Evolutionary conservation across 2,888 invertebrate genomes (phyloP).

Genomic region (Parapristionchus giblindavisi): DNA sequence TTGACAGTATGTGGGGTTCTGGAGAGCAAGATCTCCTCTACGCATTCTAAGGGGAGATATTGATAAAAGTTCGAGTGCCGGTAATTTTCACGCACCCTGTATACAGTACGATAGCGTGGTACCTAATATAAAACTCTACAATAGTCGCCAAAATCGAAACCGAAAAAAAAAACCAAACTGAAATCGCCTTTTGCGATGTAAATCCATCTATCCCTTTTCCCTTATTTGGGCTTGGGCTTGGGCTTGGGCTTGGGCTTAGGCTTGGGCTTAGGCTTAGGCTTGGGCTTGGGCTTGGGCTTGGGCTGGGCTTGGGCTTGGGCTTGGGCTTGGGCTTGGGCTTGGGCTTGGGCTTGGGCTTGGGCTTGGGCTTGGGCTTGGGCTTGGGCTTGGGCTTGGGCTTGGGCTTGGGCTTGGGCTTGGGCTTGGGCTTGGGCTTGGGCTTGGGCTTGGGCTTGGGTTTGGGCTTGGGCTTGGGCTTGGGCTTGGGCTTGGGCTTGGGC

Average conservation of each 20-base stretch:
- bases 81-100: no score
- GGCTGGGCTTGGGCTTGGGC: slow-evolving; percentile 38
- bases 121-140: no score
- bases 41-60: no score
- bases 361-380: slow-evolving; percentile 39
- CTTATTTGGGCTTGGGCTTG: slow-evolving; percentile 36
- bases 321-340: slow-evolving; percentile 37
- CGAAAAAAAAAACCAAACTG: no score
- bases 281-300: slow-evolving; percentile 39
- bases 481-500: slow-evolving; percentile 38
- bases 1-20: no score
- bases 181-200: no score
- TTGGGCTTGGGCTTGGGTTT: slow-evolving; percentile 43
- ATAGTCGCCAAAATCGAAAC: no score
- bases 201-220: no score
- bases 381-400: slow-evolving; percentile 41
- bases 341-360: slow-evolving; percentile 38
- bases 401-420: slow-evolving; percentile 43
- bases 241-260: slow-evolving; percentile 36
- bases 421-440: slow-evolving; percentile 42
- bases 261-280: slow-evolving; percentile 39
- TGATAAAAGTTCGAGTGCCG: no score
- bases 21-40: no score
- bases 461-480: slow-evolving; percentile 39
- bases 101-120: no score